Percentiles rank a stretch among this genome's conserved stretches.
Evolutionary conservation across 2,797 vertebrate species (phyloP).

Genomic region (Trachops cirrhosus): DNA sequence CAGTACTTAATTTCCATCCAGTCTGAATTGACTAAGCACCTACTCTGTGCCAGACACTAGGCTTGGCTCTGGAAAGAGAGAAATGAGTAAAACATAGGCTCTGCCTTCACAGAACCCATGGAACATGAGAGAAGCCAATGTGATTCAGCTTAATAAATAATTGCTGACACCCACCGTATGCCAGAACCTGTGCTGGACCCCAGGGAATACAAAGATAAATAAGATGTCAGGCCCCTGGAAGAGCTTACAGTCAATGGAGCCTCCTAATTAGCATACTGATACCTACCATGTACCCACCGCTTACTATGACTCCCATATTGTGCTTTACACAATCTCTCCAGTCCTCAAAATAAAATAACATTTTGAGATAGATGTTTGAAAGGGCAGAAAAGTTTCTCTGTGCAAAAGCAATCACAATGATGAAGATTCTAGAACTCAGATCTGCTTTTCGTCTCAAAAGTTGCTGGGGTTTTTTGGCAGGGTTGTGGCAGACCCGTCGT

Average conservation of each 20-base stretch:
- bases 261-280: background rate
- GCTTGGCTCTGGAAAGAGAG: background rate
- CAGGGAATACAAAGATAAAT: background rate
- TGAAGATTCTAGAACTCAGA: slow-evolving; percentile 42
- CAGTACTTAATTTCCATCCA: background rate
- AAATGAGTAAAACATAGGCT: slow-evolving; percentile 30
- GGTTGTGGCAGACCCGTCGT: slow-evolving; percentile 20
- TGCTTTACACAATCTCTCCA: background rate
- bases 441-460: slow-evolving; percentile 63
- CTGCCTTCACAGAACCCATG: slow-evolving; percentile 14
- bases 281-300: background rate
- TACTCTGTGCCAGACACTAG: slow-evolving; percentile 11
- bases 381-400: background rate
- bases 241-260: background rate
- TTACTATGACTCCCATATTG: background rate
- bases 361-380: slow-evolving; percentile 7
- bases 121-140: background rate
- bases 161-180: background rate
- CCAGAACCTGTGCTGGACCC: background rate
- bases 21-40: slow-evolving; percentile 25
- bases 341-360: background rate
- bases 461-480: slow-evolving; percentile 59
- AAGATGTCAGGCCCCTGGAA: background rate
- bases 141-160: slow-evolving; percentile 4
- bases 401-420: slow-evolving; percentile 20